These are phyloP conservation scores for Vidua macroura DNA, from an alignment of 2,113 vertebrate genomes.

Conservation along the genomic window DNA sequence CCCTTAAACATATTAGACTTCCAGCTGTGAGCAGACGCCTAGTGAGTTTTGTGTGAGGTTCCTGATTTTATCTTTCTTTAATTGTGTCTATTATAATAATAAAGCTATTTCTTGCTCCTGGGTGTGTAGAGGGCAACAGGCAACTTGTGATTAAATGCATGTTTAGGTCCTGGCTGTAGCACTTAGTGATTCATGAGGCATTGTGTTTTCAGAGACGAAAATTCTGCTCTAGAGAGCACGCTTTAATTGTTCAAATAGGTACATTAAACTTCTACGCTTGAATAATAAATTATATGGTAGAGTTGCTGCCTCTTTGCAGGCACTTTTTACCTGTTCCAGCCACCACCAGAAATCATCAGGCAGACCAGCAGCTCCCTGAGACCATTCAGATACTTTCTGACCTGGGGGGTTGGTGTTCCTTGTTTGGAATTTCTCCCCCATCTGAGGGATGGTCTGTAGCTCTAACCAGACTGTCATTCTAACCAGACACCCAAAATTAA, in stretches of 20 bases:
- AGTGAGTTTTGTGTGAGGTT: not conserved
- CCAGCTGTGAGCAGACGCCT: not conserved
- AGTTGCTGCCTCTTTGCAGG: not conserved
- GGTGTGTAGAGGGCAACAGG: not conserved
- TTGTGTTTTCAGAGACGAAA: not conserved
- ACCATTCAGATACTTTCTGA: not conserved
- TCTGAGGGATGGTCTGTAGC: not conserved
- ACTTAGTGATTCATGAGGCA: not conserved
- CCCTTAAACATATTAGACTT: not conserved
- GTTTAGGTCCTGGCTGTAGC: not conserved
- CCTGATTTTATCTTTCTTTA: not conserved
- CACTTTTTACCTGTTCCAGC: not conserved
- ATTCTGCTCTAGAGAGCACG: not conserved
- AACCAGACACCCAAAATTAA: not conserved
- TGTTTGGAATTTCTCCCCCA: not conserved
- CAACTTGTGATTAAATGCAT: not conserved
- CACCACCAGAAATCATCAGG: not conserved
- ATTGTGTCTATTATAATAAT: not conserved
- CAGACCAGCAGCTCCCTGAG: not conserved
- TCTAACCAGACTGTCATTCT: not conserved
- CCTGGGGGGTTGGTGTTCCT: not conserved
- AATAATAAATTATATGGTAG: not conserved
- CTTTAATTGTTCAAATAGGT: conserved; percentile 24
- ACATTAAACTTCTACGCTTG: not conserved
- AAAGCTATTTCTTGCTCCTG: not conserved